Conservation (phyloP, 2,113 vertebrate species). For the Cephalopterus ornatus region DNA sequence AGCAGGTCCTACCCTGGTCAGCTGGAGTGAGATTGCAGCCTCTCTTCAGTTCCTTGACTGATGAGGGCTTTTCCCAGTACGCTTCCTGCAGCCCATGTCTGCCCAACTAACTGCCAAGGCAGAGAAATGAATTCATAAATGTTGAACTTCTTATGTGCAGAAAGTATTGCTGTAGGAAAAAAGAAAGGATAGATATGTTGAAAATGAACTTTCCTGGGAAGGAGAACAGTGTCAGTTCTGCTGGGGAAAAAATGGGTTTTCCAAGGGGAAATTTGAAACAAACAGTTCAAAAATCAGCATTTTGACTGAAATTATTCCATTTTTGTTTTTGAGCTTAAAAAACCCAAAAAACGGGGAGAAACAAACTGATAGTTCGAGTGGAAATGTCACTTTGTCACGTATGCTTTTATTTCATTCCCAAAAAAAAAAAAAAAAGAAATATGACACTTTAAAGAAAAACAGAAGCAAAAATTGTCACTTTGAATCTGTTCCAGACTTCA, state of each 20-base stretch:
- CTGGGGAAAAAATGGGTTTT: not conserved
- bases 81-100: not conserved
- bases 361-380: slow-evolving; percentile 2
- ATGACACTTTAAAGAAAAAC: slow-evolving; percentile 36
- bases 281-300: not conserved
- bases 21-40: not conserved
- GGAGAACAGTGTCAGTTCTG: not conserved
- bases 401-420: not conserved
- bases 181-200: not conserved
- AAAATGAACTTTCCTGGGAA: not conserved
- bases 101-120: not conserved
- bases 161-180: not conserved
- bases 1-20: not conserved
- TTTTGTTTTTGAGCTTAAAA: slow-evolving; percentile 15
- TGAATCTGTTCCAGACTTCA: slow-evolving; percentile 32
- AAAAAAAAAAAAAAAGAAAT: not conserved
- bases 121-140: not conserved
- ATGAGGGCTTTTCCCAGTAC: not conserved
- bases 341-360: not conserved
- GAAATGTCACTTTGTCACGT: not conserved
- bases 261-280: not conserved
- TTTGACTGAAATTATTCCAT: slow-evolving; percentile 26
- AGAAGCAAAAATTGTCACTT: slow-evolving; percentile 16
- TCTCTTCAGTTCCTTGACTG: not conserved
- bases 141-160: not conserved